Conservation (phyloP, 2,888 invertebrate species). For the Pseudococcus viburni region DNA sequence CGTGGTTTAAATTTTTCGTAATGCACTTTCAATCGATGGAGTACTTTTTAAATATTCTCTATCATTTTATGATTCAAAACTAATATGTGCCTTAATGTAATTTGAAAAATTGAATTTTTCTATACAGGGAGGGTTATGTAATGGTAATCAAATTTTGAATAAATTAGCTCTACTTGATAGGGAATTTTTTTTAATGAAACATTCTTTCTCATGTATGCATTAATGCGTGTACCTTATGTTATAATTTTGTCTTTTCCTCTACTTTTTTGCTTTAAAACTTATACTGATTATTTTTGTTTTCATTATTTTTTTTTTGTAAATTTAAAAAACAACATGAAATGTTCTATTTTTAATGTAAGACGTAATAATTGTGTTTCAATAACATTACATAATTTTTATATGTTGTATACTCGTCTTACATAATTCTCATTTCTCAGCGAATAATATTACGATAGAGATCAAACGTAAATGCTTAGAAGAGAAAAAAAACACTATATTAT, state of each 20-base stretch:
- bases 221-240: neutral
- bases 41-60: neutral
- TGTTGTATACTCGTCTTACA: neutral
- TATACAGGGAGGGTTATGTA: neutral
- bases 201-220: neutral
- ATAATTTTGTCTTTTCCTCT: neutral
- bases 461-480: neutral
- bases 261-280: neutral
- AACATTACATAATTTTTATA: neutral
- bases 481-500: neutral
- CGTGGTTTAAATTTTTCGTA: neutral
- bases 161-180: neutral
- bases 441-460: too few relatives aligned
- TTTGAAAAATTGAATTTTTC: neutral
- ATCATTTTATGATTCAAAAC: conserved; percentile 4
- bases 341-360: neutral
- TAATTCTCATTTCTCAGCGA: neutral
- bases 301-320: neutral
- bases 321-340: neutral
- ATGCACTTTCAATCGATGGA: neutral
- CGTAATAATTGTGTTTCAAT: neutral
- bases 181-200: neutral
- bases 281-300: neutral
- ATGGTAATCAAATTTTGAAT: conserved; percentile 15
- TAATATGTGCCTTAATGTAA: neutral